Conservation (phyloP, 2,113 vertebrate species). For the Melospiza georgiana region DNA sequence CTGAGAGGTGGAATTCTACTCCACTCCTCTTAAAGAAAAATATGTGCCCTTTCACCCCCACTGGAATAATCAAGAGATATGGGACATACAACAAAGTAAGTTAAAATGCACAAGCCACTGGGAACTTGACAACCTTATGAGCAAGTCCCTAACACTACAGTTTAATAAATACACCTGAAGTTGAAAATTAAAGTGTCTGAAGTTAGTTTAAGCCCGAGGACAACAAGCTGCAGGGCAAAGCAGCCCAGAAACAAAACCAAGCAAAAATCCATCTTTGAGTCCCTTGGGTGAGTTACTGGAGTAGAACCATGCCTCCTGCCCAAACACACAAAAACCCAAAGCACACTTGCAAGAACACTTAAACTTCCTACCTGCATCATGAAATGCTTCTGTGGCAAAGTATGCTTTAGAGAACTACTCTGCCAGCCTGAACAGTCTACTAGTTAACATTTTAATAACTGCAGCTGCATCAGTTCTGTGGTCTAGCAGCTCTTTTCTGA, state of each 20-base stretch:
- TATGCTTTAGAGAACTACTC: not conserved
- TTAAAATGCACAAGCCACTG: not conserved
- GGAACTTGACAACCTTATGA: not conserved
- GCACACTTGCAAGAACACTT: not conserved
- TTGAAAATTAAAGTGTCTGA: not conserved
- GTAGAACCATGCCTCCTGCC: rapidly evolving
- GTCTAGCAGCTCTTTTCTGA: not conserved
- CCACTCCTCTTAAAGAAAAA: not conserved
- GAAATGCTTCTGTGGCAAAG: not conserved
- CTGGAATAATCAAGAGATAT: not conserved
- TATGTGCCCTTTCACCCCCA: not conserved
- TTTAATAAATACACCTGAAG: not conserved
- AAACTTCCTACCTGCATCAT: not conserved
- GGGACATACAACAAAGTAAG: not conserved
- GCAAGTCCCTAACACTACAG: not conserved
- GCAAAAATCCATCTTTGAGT: not conserved
- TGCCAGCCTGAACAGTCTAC: not conserved
- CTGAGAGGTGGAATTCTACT: not conserved
- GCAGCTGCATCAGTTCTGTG: not conserved
- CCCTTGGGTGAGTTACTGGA: not conserved
- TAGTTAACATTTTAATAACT: not conserved
- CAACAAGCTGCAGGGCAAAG: not conserved
- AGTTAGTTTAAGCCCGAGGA: not conserved
- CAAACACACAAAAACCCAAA: not conserved
- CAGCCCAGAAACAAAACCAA: not conserved